Evolutionary conservation across 2,888 invertebrate genomes (phyloP), one percentile per base, ranked within the genome.

Genomic region (Elgonia sp.): DNA sequence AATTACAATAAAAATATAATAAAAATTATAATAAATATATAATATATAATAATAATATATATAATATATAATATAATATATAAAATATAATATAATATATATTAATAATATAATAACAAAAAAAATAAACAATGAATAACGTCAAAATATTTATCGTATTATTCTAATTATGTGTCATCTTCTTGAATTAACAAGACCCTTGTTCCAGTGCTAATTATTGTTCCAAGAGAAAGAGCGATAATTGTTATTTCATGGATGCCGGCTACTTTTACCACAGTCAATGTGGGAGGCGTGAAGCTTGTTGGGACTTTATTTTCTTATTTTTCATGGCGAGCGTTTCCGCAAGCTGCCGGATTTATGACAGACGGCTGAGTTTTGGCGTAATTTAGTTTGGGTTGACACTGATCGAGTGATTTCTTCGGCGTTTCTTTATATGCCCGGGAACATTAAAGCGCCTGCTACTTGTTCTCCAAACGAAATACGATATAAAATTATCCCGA

Each of bases 361-460:
- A 82, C 87, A 80, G 80, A 37, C 76, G 87, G 65, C 88, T 82
- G 85, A 88, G 46, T 73, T 87, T 87, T 83, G 72, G 86, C 69
- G 83, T 87, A 73, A 83, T 73, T 87, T 87, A 87, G 62, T 73
- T 70, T 20, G 53, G 60, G 50, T n/a, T 60, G 86, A 86, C 86
- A 83, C 81, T 86, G 82, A 83, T 77, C 86, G 73, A 79, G 86
- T 53, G 82, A 79, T 72, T 63, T 73, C 82, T 75, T 87, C 82
- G 79, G 73, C 82, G 79, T 70, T 76, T 79, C 82, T 86, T 82
- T 77, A 86, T 81, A 70, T 40, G 29, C 46, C 46, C 83, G 79
- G 69, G 50, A 14, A 67, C 73, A 79, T 87, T 87, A 76, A 79
- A 77, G 62, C 70, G 63, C 62, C 73, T 46, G 73, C 18, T 82